A percentile compares a stretch with the other conserved stretches of the same genome.
Conservation (phyloP, 2,113 vertebrate species). For the Phocoena sinus region DNA sequence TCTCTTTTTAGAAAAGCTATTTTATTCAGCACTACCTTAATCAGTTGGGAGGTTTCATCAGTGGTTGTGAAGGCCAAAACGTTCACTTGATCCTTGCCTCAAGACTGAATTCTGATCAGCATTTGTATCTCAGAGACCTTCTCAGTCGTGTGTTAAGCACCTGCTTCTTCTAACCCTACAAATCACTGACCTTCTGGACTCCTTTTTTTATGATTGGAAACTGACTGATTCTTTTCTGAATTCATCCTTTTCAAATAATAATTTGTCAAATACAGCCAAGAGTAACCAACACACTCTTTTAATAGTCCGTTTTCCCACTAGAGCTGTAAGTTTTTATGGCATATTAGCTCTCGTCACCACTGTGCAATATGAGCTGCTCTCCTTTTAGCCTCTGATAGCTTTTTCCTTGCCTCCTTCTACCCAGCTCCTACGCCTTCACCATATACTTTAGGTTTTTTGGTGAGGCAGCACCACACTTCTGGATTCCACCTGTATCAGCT, state of each 20-base stretch:
- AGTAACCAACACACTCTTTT: neutral
- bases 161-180: neutral
- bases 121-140: neutral
- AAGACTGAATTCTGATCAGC: neutral
- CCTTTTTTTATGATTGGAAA: neutral
- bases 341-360: neutral
- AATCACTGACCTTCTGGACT: neutral
- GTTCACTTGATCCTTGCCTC: neutral
- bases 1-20: neutral
- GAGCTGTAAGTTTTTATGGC: neutral
- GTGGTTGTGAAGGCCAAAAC: neutral
- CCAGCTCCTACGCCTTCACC: neutral
- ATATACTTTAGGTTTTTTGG: neutral
- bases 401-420: neutral
- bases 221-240: neutral
- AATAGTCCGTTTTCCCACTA: neutral
- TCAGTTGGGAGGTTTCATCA: neutral
- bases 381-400: neutral
- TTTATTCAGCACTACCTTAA: neutral
- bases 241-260: neutral
- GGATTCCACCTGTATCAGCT: neutral
- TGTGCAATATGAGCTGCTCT: neutral
- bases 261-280: neutral
- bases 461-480: neutral
- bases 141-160: neutral